phyloP scores from a whole-genome alignment of 2,113 vertebrate species.

The Triplophysa siluroides region DNA sequence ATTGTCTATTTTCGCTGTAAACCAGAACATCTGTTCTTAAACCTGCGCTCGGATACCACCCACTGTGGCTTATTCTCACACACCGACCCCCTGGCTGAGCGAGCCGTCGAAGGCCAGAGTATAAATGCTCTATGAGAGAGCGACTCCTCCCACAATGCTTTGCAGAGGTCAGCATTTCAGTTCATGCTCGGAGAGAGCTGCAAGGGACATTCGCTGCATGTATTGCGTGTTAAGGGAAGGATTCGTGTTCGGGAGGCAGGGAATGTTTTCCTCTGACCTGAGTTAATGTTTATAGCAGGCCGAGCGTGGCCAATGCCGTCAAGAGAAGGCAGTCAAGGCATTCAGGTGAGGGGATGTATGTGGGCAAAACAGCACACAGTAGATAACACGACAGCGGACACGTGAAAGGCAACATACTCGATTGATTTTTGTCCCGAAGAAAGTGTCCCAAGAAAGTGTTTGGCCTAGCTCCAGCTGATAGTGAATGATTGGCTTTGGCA shows the following conservation, averaged over 20 bases:
- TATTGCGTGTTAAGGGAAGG: conserved; percentile 49
- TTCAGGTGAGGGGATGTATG: not conserved
- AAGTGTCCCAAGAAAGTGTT: not conserved
- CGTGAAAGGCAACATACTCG: not conserved
- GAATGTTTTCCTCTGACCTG: conserved; percentile 59
- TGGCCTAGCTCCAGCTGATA: conserved; percentile 21
- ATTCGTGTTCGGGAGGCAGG: conserved; percentile 42
- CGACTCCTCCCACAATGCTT: conserved; percentile 43
- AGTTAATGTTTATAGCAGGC: conserved; percentile 60
- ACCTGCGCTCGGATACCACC: not conserved
- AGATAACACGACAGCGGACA: not conserved
- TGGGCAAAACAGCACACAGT: not conserved
- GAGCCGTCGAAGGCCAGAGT: conserved; percentile 45
- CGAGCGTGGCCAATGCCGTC: conserved; percentile 28
- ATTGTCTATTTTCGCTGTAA: conserved; percentile 5
- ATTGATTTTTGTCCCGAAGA: not conserved
- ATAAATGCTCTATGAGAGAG: conserved; percentile 63
- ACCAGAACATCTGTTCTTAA: conserved; percentile 24
- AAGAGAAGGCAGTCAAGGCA: not conserved
- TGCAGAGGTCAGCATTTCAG: conserved; percentile 67
- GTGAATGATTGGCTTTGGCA: conserved; percentile 30
- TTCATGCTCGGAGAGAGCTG: conserved; percentile 58
- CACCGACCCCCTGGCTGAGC: conserved; percentile 42
- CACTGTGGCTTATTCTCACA: conserved; percentile 27
- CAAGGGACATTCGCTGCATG: not conserved